Percentiles rank a stretch among this genome's conserved stretches.
Evolutionary conservation across 2,888 invertebrate species (phyloP).

Genomic region (Apodemia mormo): DNA sequence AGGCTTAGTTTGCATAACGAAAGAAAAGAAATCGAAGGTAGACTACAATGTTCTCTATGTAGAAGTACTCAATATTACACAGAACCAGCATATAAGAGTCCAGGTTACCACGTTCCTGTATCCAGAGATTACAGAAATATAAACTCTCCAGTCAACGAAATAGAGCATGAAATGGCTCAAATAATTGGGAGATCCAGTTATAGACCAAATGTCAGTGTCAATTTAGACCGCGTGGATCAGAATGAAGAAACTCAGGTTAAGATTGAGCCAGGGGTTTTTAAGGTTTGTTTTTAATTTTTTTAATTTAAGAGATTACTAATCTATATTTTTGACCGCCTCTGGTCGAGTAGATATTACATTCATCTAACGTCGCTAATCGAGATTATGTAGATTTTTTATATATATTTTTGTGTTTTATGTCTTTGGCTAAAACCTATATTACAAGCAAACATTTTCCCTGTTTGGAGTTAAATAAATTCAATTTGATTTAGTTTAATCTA

Average conservation of each 20-base stretch:
- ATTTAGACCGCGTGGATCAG: slow-evolving; percentile 23
- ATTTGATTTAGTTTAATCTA: no score
- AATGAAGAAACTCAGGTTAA: slow-evolving; percentile 21
- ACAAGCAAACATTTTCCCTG: no score
- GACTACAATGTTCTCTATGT: slow-evolving; percentile 69
- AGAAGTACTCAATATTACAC: slow-evolving; percentile 55
- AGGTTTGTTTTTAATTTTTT: no score
- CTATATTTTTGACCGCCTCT: background rate
- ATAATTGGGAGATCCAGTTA: slow-evolving; percentile 51
- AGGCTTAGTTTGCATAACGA: slow-evolving; percentile 79
- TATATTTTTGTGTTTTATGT: no score
- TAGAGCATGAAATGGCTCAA: slow-evolving; percentile 68
- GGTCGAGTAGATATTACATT: background rate
- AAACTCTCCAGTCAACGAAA: slow-evolving; percentile 56
- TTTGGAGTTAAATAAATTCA: no score
- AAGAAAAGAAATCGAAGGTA: slow-evolving; percentile 69
- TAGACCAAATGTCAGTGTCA: slow-evolving; percentile 41
- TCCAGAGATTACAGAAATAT: slow-evolving; percentile 59
- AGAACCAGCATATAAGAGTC: slow-evolving; percentile 29
- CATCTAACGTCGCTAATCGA: no score
- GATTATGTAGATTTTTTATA: no score
- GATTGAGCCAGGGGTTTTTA: slow-evolving; percentile 29
- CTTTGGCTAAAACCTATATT: no score
- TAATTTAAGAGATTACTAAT: background rate
- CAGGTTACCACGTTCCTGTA: slow-evolving; percentile 39